phyloP scores from a whole-genome alignment of 1,140 invertebrate genomes.

The Lasaia peninsularis region DNA sequence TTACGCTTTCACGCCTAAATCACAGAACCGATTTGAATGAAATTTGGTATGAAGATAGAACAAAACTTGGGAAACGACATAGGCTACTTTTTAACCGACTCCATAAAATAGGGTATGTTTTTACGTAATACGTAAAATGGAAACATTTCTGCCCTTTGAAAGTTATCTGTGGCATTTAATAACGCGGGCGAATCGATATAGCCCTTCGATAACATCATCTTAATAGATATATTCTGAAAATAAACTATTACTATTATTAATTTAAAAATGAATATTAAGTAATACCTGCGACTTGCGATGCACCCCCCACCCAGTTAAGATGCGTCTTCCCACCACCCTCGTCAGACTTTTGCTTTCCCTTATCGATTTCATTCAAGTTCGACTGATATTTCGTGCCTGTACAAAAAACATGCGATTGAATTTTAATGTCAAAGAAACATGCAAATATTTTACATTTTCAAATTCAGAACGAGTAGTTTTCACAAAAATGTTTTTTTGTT shows the following conservation, averaged over 20 bases:
- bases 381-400: slow-evolving; percentile 70
- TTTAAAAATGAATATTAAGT: slow-evolving; percentile 1
- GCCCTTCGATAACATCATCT: too few relatives aligned
- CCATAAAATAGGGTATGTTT: too few relatives aligned
- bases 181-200: too few relatives aligned
- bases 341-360: slow-evolving; percentile 69
- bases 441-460: neutral
- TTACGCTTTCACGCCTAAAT: too few relatives aligned
- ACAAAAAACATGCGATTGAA: slow-evolving; percentile 28
- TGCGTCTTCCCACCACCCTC: slow-evolving; percentile 69
- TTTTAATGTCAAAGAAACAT: slow-evolving; percentile 13
- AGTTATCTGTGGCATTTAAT: too few relatives aligned
- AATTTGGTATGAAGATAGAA: too few relatives aligned
- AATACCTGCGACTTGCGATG: slow-evolving; percentile 67
- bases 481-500: too few relatives aligned
- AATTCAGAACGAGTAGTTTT: neutral
- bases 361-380: slow-evolving; percentile 70
- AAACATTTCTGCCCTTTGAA: too few relatives aligned
- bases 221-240: slow-evolving; percentile 45
- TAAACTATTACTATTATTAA: neutral
- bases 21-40: too few relatives aligned
- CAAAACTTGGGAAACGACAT: too few relatives aligned
- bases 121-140: too few relatives aligned
- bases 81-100: too few relatives aligned
- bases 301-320: slow-evolving; percentile 68